Conservation (phyloP, 2,113 vertebrate genomes). For the Guaruba guarouba region DNA sequence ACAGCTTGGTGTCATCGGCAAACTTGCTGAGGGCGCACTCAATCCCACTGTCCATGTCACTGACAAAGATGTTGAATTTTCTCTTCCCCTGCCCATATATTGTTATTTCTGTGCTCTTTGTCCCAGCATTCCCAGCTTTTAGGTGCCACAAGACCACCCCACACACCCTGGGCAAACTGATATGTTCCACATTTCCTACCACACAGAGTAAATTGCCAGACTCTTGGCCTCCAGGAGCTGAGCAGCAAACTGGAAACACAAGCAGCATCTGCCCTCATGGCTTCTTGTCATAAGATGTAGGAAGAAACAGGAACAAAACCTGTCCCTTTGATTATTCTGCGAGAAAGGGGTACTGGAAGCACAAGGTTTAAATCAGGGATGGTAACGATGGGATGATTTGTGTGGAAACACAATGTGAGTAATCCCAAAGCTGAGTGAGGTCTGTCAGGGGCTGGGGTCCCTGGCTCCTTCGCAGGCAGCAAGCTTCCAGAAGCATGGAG, state of each 20-base stretch:
- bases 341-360: background rate
- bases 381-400: background rate
- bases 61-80: no score
- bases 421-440: background rate
- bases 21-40: no score
- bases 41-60: no score
- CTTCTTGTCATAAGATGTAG: background rate
- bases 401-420: accelerated
- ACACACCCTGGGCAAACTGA: accelerated
- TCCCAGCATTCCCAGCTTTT: background rate
- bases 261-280: background rate
- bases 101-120: background rate
- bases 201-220: background rate
- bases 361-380: background rate
- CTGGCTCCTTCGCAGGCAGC: background rate
- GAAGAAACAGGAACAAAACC: background rate
- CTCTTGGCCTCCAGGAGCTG: background rate
- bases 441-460: background rate
- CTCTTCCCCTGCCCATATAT: no score
- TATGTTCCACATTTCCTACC: background rate
- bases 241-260: background rate
- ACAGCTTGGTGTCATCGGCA: no score
- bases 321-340: accelerated
- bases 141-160: background rate
- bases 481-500: background rate